phyloP scores from a whole-genome alignment of 2,888 invertebrate genomes.

The Tenodera sinensis region DNA sequence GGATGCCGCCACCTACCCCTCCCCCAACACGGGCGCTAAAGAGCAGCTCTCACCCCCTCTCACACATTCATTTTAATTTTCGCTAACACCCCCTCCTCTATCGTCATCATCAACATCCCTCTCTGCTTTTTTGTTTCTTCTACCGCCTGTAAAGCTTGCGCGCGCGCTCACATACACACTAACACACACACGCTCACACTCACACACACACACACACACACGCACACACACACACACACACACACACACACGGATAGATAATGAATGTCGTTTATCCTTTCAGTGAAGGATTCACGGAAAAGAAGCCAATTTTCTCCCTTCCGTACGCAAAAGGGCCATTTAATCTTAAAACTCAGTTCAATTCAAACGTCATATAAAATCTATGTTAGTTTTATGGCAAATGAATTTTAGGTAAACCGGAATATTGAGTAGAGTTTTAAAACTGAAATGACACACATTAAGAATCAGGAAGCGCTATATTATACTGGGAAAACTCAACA shows the following conservation, averaged over 20 bases:
- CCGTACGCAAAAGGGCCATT: not conserved
- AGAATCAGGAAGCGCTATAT: no score
- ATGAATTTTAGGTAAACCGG: no score
- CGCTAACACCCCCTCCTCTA: conserved; percentile 2
- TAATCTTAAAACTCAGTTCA: not conserved
- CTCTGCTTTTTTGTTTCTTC: not conserved
- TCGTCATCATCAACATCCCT: not conserved
- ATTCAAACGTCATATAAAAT: not conserved
- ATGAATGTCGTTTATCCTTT: conserved; percentile 1
- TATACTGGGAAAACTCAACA: no score
- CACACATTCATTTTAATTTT: conserved; percentile 26
- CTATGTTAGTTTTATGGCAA: not conserved
- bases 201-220: not conserved
- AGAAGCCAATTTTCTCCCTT: not conserved
- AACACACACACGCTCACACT: not conserved
- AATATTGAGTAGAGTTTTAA: no score
- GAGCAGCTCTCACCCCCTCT: not conserved
- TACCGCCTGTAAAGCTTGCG: not conserved
- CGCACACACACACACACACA: not conserved
- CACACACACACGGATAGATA: no score
- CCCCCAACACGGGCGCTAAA: not conserved
- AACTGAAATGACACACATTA: no score
- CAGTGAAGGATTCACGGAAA: not conserved
- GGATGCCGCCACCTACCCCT: not conserved
- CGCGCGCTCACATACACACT: not conserved